Evolutionary conservation across 2,888 invertebrate species (phyloP).

Genomic region (Myathropa florea): DNA sequence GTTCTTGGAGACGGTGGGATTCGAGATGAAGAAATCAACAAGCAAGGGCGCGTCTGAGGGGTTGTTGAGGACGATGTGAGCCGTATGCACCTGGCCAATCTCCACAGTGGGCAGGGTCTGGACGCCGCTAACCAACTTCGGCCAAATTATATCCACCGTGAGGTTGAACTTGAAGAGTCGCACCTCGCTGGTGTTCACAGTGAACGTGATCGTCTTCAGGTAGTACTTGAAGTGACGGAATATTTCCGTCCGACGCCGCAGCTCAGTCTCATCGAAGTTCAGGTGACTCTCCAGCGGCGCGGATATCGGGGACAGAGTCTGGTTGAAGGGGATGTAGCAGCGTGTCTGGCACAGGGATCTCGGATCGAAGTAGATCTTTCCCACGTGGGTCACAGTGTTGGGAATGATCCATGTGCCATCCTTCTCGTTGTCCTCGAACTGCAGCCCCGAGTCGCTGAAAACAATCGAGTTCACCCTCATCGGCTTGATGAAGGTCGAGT

Average conservation of each 20-base stretch:
- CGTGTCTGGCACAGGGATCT: conserved; percentile 84
- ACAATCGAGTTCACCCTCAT: conserved; percentile 86
- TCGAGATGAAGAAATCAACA: conserved; percentile 77
- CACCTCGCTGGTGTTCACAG: conserved; percentile 78
- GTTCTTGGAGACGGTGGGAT: conserved; percentile 76
- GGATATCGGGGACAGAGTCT: conserved; percentile 54
- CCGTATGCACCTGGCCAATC: conserved; percentile 76
- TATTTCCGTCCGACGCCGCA: conserved; percentile 78
- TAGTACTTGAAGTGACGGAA: conserved; percentile 78
- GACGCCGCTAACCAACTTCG: conserved; percentile 77
- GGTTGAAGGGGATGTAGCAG: conserved; percentile 76
- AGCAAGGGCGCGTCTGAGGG: conserved; percentile 77
- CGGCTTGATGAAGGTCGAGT: conserved; percentile 89
- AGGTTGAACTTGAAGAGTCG: conserved; percentile 78
- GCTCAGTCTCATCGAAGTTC: conserved; percentile 77
- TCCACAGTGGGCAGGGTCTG: conserved; percentile 77
- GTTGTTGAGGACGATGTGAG: conserved; percentile 78
- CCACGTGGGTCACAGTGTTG: conserved; percentile 82
- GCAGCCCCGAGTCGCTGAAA: conserved; percentile 85
- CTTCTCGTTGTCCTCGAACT: conserved; percentile 81
- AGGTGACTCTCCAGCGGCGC: conserved; percentile 73
- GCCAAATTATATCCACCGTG: conserved; percentile 79
- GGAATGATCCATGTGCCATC: conserved; percentile 81
- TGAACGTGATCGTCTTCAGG: conserved; percentile 77
- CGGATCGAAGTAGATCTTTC: conserved; percentile 87